phyloP scores from a whole-genome alignment of 2,888 invertebrate genomes.

The Athripsodes cinereus region DNA sequence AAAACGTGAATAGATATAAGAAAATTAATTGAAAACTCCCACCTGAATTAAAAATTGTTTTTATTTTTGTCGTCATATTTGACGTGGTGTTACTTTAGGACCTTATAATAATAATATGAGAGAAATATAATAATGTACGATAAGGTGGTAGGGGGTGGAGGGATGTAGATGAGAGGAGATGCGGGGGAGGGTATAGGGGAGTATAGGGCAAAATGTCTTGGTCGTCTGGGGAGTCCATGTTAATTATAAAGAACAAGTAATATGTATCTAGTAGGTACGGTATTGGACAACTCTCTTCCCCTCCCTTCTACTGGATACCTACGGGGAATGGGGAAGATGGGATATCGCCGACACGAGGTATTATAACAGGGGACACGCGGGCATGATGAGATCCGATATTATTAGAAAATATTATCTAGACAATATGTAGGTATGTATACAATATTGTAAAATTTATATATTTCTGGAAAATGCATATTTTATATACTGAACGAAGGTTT shows the following conservation, averaged over 20 bases:
- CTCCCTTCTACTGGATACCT: neutral
- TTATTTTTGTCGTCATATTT: too few relatives aligned
- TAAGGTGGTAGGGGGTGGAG: neutral
- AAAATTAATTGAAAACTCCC: too few relatives aligned
- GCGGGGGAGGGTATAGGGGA: neutral
- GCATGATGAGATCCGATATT: neutral
- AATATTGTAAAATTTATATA: too few relatives aligned
- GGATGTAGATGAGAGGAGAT: neutral
- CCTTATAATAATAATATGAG: too few relatives aligned
- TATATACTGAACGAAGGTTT: too few relatives aligned
- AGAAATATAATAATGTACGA: neutral
- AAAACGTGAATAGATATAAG: too few relatives aligned
- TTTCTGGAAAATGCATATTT: too few relatives aligned
- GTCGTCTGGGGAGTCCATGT: conserved; percentile 45
- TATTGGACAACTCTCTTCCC: neutral
- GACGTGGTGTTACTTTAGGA: too few relatives aligned
- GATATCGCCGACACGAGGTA: neutral
- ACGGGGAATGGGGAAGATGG: neutral
- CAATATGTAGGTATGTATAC: too few relatives aligned
- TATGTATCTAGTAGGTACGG: too few relatives aligned
- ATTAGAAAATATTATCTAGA: too few relatives aligned
- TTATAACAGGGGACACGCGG: neutral
- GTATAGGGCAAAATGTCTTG: neutral
- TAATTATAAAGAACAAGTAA: conserved; percentile 61
- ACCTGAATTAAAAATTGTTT: too few relatives aligned